These are phyloP conservation scores for Pectinophora gossypiella DNA, from an alignment of 1,140 invertebrate genomes.

Conservation along the genomic window DNA sequence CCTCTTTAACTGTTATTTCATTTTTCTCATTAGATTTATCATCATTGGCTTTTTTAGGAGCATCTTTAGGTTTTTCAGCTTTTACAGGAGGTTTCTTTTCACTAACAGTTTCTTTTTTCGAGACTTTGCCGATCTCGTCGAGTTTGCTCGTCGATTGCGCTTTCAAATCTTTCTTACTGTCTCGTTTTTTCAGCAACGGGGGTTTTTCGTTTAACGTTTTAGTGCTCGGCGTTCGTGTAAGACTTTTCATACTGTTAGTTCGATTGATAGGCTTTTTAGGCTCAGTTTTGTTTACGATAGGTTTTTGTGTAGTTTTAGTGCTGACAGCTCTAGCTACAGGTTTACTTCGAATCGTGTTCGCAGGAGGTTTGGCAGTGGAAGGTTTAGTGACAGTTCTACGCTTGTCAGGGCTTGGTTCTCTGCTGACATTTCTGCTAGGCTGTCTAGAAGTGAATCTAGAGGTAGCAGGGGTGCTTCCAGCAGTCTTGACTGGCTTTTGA, in stretches of 20 bases:
- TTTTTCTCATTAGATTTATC: slow-evolving; percentile 19
- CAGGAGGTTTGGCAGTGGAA: slow-evolving; percentile 6
- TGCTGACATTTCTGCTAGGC: slow-evolving; percentile 55
- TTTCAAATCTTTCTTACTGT: slow-evolving; percentile 56
- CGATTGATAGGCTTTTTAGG: slow-evolving; percentile 64
- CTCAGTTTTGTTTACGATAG: slow-evolving; percentile 48
- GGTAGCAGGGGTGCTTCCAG: slow-evolving; percentile 53
- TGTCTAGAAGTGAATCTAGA: slow-evolving; percentile 66
- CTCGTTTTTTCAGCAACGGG: slow-evolving; percentile 46
- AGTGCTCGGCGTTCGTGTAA: slow-evolving; percentile 49
- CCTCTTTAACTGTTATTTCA: slow-evolving; percentile 23
- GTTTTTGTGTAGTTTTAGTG: slow-evolving; percentile 45
- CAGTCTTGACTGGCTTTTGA: slow-evolving; percentile 45
- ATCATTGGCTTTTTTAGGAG: slow-evolving; percentile 16
- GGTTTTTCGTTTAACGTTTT: slow-evolving; percentile 62
- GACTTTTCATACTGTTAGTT: slow-evolving; percentile 66
- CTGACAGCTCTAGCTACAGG: slow-evolving; percentile 42
- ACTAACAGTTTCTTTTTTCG: slow-evolving; percentile 22
- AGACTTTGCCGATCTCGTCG: slow-evolving; percentile 36
- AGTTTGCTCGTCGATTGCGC: slow-evolving; percentile 50
- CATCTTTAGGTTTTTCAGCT: slow-evolving; percentile 11
- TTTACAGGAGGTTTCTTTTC: slow-evolving; percentile 13
- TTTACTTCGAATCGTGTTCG: slow-evolving; percentile 29
- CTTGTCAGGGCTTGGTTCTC: slow-evolving; percentile 62
- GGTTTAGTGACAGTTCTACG: slow-evolving; percentile 33